Percentiles rank a stretch among this genome's conserved stretches.
Conservation (phyloP, 2,113 vertebrate genomes). For the Psittacula cyanocephala region DNA sequence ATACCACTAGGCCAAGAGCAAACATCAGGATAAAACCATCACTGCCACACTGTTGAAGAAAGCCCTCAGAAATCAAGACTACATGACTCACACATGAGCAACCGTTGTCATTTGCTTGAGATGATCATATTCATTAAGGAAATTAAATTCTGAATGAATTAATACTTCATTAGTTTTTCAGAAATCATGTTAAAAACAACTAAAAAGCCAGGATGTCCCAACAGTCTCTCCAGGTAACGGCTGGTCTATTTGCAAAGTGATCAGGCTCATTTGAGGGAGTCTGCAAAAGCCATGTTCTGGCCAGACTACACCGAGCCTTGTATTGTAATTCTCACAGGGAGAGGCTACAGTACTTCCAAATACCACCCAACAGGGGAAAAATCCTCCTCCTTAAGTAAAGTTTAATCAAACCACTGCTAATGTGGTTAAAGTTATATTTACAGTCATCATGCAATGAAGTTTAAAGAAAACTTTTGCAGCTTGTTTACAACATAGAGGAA, state of each 20-base stretch:
- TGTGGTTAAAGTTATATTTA: not conserved
- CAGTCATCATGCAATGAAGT: not conserved
- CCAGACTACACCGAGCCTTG: not conserved
- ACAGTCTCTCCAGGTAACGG: not conserved
- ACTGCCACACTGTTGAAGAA: not conserved
- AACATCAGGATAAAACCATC: not conserved
- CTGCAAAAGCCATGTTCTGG: not conserved
- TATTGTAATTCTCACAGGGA: not conserved
- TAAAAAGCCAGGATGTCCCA: not conserved
- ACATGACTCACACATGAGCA: not conserved
- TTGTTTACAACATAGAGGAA: not conserved
- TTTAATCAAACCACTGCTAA: not conserved
- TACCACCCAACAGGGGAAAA: not conserved
- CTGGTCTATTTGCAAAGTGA: not conserved
- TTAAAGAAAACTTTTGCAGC: not conserved
- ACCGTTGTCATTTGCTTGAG: not conserved
- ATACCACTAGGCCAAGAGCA: not conserved
- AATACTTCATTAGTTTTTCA: conserved; percentile 4
- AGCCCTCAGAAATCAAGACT: not conserved
- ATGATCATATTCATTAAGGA: not conserved
- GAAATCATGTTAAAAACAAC: not conserved
- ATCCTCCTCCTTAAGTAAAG: not conserved
- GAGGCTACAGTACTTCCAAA: not conserved
- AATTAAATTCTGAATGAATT: conserved; percentile 5
- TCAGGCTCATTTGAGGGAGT: not conserved